Evolutionary conservation across 2,888 invertebrate species (phyloP).

Genomic region (Merodon equestris): DNA sequence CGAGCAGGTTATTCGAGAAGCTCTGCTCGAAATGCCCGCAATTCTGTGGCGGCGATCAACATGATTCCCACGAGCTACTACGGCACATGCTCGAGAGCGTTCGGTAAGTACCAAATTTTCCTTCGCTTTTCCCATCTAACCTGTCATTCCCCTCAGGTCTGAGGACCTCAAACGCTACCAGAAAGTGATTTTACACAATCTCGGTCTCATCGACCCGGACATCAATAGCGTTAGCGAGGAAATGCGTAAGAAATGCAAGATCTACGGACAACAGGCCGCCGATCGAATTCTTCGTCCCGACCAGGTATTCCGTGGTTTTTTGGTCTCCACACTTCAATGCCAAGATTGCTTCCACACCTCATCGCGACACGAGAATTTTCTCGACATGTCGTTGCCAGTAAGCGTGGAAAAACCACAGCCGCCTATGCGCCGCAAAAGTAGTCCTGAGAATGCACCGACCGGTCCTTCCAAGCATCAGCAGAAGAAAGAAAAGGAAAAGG

Average conservation of each 20-base stretch:
- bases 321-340: constrained; percentile 94
- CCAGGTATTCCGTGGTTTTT: constrained; percentile 94
- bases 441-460: constrained; percentile 74
- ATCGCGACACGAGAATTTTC: constrained; percentile 93
- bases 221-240: constrained; percentile 88
- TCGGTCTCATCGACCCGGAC: constrained; percentile 87
- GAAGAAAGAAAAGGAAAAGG: constrained; percentile 79
- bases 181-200: constrained; percentile 87
- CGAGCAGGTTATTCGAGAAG: constrained; percentile 83
- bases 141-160: constrained; percentile 78
- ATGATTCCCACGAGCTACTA: constrained; percentile 97
- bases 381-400: constrained; percentile 96
- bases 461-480: constrained; percentile 81
- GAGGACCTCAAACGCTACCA: constrained; percentile 90
- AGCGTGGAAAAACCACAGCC: constrained; percentile 87
- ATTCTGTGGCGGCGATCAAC: constrained; percentile 96
- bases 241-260: constrained; percentile 88
- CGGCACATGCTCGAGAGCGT: constrained; percentile 94
- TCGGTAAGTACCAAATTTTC: constrained; percentile 78
- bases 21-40: constrained; percentile 86
- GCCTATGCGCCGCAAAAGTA: constrained; percentile 81
- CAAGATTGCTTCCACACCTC: constrained; percentile 93
- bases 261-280: constrained; percentile 89
- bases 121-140: background rate
- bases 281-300: constrained; percentile 90